Evolutionary conservation across 2,113 vertebrate genomes (phyloP).

Genomic region (Neogale vison): DNA sequence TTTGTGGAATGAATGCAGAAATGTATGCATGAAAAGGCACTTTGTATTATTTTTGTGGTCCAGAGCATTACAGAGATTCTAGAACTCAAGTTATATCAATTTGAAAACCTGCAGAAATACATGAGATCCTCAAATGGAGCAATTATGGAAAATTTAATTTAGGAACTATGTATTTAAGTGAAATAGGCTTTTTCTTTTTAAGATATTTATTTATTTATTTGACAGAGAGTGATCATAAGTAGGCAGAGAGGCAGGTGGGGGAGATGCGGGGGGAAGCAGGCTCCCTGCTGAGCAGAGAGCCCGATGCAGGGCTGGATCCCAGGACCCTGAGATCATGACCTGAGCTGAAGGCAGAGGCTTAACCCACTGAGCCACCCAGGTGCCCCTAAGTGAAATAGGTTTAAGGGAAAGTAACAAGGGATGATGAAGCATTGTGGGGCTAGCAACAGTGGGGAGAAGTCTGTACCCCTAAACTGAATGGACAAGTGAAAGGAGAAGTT

Average conservation of each 20-base stretch:
- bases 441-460: neutral
- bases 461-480: neutral
- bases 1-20: slow-evolving; percentile 14
- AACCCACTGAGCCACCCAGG: no score
- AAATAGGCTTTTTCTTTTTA: neutral
- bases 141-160: neutral
- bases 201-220: no score
- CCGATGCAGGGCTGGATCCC: no score
- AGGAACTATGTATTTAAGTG: neutral
- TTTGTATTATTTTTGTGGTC: neutral
- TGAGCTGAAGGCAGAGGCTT: no score
- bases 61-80: neutral
- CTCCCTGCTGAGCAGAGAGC: no score
- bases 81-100: neutral
- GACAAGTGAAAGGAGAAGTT: neutral
- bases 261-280: no score
- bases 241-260: no score
- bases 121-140: neutral
- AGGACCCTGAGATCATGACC: no score
- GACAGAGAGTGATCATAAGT: no score
- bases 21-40: neutral
- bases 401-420: neutral
- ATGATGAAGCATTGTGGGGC: neutral
- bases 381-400: neutral
- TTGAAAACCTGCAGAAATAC: neutral